Evolutionary conservation across 1,140 invertebrate species (phyloP).

Genomic region (Caerostris extrusa): DNA sequence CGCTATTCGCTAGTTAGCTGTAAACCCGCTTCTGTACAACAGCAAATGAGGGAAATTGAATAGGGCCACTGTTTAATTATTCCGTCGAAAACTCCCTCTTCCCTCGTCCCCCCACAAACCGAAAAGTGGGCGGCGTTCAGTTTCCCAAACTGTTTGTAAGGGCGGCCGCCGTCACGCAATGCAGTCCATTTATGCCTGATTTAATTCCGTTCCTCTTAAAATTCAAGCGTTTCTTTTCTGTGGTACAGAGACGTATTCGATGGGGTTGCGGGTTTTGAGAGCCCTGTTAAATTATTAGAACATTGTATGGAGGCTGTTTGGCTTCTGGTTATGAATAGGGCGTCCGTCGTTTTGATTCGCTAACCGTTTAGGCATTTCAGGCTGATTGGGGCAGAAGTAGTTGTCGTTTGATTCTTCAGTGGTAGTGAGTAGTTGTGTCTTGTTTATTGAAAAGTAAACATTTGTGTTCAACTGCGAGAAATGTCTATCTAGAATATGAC

Average conservation of each 20-base stretch:
- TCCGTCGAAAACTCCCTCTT: not conserved
- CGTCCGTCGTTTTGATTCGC: not conserved
- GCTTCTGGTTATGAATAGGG: not conserved
- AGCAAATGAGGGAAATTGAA: not conserved
- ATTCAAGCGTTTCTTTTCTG: not conserved
- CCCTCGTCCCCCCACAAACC: not conserved
- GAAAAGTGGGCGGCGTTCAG: not conserved
- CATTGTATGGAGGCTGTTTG: constrained; percentile 3
- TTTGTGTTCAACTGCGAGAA: no score
- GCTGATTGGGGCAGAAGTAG: not conserved
- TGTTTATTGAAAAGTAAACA: not conserved
- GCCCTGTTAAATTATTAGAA: not conserved
- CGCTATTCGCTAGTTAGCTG: no score
- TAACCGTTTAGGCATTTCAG: not conserved
- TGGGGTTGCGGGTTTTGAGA: not conserved
- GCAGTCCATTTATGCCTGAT: constrained; percentile 13
- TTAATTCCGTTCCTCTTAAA: constrained; percentile 26
- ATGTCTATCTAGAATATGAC: no score
- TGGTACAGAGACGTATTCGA: not conserved
- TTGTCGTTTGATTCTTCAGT: not conserved
- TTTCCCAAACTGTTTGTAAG: not conserved
- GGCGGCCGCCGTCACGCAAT: not conserved
- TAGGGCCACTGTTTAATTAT: not conserved
- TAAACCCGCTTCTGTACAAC: not conserved
- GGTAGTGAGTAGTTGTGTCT: not conserved